Conservation (phyloP, 2,888 invertebrate genomes). For the Toxonevra muliebris region DNA sequence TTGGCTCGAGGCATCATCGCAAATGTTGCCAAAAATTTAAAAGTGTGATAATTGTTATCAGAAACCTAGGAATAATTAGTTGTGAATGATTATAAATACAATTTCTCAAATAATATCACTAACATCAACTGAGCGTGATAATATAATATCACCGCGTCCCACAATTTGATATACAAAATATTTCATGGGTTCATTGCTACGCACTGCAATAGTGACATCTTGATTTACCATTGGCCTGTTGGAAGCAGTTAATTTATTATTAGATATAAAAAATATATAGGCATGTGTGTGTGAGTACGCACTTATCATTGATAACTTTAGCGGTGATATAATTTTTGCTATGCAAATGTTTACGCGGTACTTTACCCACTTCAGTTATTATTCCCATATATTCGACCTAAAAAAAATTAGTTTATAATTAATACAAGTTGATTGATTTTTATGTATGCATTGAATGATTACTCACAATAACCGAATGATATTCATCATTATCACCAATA, state of each 20-base stretch:
- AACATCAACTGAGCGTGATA: slow-evolving; percentile 78
- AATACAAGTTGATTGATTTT: neutral
- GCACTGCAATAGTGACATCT: slow-evolving; percentile 79
- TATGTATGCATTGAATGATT: too few relatives aligned
- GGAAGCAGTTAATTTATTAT: slow-evolving; percentile 34
- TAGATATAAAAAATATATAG: too few relatives aligned
- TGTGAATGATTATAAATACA: neutral
- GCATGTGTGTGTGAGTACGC: slow-evolving; percentile 35
- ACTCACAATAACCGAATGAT: slow-evolving; percentile 61
- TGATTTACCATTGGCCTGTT: slow-evolving; percentile 72
- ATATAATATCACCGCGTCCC: slow-evolving; percentile 85
- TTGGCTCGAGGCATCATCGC: slow-evolving; percentile 88
- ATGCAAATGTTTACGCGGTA: slow-evolving; percentile 57
- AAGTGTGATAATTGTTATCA: slow-evolving; percentile 55
- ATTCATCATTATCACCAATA: slow-evolving; percentile 56
- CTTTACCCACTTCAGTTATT: slow-evolving; percentile 63
- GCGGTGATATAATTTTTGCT: slow-evolving; percentile 63
- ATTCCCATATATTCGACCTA: slow-evolving; percentile 84
- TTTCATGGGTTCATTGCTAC: slow-evolving; percentile 80
- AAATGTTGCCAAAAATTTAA: slow-evolving; percentile 75
- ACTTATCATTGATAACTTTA: slow-evolving; percentile 68
- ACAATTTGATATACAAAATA: slow-evolving; percentile 82
- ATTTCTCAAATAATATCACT: slow-evolving; percentile 32
- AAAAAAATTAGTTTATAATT: neutral
- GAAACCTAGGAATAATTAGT: slow-evolving; percentile 49